Evolutionary conservation across 2,113 vertebrate species (phyloP).

Genomic region (Tinamus guttatus): DNA sequence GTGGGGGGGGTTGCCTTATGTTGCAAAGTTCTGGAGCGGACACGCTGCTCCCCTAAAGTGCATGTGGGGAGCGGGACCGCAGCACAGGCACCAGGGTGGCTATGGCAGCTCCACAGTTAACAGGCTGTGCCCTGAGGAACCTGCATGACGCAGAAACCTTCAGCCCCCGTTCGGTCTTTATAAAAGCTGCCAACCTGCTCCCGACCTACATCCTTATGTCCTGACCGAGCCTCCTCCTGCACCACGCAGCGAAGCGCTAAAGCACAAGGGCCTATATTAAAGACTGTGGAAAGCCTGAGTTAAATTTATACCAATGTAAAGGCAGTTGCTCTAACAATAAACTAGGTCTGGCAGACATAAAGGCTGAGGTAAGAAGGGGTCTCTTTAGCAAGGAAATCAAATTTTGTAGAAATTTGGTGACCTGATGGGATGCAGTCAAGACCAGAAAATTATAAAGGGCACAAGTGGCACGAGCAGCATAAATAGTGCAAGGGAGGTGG

Average conservation of each 20-base stretch:
- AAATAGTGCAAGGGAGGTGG: neutral
- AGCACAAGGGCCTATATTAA: neutral
- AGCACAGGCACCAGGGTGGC: fast-evolving
- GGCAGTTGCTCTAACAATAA: neutral
- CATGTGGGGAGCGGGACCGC: fast-evolving
- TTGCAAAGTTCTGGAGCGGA: neutral
- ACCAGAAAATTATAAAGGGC: neutral
- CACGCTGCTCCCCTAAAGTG: fast-evolving
- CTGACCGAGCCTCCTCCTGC: neutral
- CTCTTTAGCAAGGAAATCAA: neutral
- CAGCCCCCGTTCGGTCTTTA: neutral
- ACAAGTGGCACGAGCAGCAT: neutral
- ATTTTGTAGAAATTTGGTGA: neutral
- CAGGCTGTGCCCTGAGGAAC: neutral
- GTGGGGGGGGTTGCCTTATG: neutral
- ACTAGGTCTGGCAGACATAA: neutral
- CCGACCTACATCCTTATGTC: neutral
- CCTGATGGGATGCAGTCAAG: neutral
- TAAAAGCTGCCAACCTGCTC: neutral
- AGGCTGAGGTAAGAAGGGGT: neutral
- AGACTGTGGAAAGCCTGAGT: neutral
- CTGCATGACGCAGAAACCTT: neutral
- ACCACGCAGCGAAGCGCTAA: neutral
- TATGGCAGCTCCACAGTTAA: neutral
- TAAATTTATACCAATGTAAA: neutral